Conservation (phyloP, 2,888 invertebrate genomes). For the Parthenolecanium corni region DNA sequence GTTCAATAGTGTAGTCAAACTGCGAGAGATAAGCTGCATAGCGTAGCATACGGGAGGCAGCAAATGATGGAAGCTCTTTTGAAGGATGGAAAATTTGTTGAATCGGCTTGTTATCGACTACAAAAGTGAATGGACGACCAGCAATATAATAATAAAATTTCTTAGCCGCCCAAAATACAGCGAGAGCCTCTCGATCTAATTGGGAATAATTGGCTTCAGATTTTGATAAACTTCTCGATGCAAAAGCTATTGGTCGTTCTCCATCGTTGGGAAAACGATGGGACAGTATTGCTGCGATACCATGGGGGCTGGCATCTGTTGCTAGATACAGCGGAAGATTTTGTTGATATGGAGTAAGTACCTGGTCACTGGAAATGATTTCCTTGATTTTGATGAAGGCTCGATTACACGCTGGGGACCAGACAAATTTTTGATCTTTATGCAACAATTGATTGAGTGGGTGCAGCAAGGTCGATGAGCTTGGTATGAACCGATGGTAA, state of each 20-base stretch:
- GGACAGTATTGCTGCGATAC: slow-evolving; percentile 29
- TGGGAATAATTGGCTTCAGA: slow-evolving; percentile 29
- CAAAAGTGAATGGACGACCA: background rate
- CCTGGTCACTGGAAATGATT: slow-evolving; percentile 31
- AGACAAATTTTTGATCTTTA: background rate
- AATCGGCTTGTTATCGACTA: background rate
- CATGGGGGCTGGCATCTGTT: slow-evolving; percentile 31
- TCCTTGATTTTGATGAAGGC: slow-evolving; percentile 33
- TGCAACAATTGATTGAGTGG: background rate
- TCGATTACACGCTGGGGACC: slow-evolving; percentile 25
- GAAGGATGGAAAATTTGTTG: background rate
- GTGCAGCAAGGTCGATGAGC: background rate
- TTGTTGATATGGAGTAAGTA: slow-evolving; percentile 30
- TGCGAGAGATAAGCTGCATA: slow-evolving; percentile 22
- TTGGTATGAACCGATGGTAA: background rate
- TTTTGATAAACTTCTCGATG: slow-evolving; percentile 29
- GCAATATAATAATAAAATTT: slow-evolving; percentile 3
- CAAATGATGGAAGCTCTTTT: background rate
- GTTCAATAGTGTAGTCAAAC: slow-evolving; percentile 13
- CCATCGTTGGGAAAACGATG: too few relatives aligned
- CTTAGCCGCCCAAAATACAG: slow-evolving; percentile 23
- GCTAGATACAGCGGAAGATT: slow-evolving; percentile 29
- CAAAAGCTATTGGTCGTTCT: slow-evolving; percentile 30
- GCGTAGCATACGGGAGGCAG: background rate
- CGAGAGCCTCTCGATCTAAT: slow-evolving; percentile 31